phyloP scores from a whole-genome alignment of 2,888 invertebrate genomes.

The Pilophorus perplexus region DNA sequence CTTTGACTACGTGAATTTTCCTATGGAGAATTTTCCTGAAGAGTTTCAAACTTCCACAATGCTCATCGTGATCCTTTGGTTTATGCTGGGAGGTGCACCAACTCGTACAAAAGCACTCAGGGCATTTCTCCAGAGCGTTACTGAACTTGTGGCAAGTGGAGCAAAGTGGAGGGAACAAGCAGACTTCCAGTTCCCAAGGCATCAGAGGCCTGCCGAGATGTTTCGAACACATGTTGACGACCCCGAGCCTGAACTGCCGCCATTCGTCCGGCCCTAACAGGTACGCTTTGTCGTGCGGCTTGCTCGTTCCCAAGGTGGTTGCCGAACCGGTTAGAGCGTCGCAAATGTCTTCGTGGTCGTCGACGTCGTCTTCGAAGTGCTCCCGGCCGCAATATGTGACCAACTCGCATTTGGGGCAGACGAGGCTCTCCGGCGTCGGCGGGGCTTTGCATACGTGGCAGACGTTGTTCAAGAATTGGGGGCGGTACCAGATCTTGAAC shows the following conservation, averaged over 20 bases:
- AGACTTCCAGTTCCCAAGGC: constrained; percentile 67
- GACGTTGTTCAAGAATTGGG: constrained; percentile 32
- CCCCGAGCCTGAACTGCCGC: constrained; percentile 33
- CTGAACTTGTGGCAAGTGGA: constrained; percentile 60
- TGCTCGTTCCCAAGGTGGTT: constrained; percentile 1
- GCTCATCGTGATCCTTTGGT: constrained; percentile 55
- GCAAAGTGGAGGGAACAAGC: constrained; percentile 67
- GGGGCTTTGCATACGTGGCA: constrained; percentile 38
- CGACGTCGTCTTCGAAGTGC: constrained; percentile 35
- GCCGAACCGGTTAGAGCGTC: constrained; percentile 11
- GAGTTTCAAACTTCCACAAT: constrained; percentile 64
- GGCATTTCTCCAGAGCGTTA: constrained; percentile 4
- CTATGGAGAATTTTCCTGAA: constrained; percentile 59
- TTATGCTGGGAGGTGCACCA: constrained; percentile 46
- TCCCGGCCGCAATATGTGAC: constrained; percentile 33
- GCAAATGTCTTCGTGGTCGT: constrained; percentile 42
- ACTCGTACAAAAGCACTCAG: not conserved
- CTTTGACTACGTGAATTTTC: not conserved
- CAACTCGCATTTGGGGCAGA: constrained; percentile 26
- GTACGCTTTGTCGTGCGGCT: constrained; percentile 36
- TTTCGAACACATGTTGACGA: constrained; percentile 29
- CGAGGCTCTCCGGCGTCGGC: not conserved
- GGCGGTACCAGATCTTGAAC: constrained; percentile 41
- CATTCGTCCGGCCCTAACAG: constrained; percentile 35
- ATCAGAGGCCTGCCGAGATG: constrained; percentile 52